These are phyloP conservation scores for Drosophila lacertosa DNA, from an alignment of 1,140 invertebrate species.

Conservation along the genomic window DNA sequence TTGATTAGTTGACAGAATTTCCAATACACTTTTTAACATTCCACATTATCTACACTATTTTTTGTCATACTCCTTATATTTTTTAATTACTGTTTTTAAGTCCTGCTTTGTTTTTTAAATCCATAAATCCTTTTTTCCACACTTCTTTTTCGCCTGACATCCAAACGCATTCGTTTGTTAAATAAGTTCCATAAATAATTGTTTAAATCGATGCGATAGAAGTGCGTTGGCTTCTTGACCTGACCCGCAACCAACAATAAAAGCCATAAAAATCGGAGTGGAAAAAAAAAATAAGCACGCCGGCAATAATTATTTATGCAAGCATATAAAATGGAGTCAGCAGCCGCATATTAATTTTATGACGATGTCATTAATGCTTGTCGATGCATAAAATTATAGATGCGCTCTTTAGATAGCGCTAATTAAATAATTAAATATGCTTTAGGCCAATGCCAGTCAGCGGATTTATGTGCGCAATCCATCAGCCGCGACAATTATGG, in stretches of 20 bases:
- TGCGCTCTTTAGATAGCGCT: conserved; percentile 73
- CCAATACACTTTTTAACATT: no score
- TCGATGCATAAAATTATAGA: conserved; percentile 81
- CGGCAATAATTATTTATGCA: conserved; percentile 59
- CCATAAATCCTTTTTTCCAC: no score
- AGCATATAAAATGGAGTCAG: conserved; percentile 23
- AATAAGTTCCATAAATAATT: conserved; percentile 1
- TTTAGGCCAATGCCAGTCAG: conserved; percentile 64
- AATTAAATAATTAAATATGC: conserved; percentile 83
- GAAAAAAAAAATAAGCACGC: conserved; percentile 1
- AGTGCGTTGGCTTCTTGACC: conserved; percentile 3
- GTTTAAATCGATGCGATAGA: neutral
- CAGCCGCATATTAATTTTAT: conserved; percentile 74
- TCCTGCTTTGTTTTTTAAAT: no score
- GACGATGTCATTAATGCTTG: conserved; percentile 70
- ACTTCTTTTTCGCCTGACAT: neutral
- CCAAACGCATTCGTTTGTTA: neutral
- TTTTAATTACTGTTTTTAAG: no score
- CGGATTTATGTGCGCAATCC: conserved; percentile 68
- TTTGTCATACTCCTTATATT: no score
- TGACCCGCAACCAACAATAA: neutral
- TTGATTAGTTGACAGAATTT: no score
- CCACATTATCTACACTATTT: no score
- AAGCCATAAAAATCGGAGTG: neutral
- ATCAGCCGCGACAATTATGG: conserved; percentile 71